Base-by-base conservation (phyloP, 2,797 vertebrate genomes). In the Mus caroli region DNA sequence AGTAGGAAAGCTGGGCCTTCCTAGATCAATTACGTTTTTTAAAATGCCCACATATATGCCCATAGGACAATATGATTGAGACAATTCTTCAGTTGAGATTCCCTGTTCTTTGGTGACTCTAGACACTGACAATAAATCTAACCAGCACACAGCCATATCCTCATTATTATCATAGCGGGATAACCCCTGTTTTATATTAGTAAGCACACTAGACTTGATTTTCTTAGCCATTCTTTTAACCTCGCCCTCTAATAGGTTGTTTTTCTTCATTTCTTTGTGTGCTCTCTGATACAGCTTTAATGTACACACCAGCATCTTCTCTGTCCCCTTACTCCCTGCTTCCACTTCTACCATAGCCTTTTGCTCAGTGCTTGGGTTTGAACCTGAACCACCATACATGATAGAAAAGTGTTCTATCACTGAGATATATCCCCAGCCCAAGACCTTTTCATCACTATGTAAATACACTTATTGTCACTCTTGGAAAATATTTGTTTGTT, bases 171-270 rank as follows among this genome's bases (percentile, higher is more conserved):
- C 67, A 19, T 62, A 86, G 20, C 82, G 7, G 2, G 78, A 82
- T 52, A 92, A 75, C 8, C 22, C n/a, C 31, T 62, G 12, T 22
- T 83, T 95, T 75, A 79, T 31, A 4, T 22, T 76, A 71, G 34
- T 69, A 83, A 37, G 20, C 58, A 4, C 28, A 76, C 79, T 78
- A 17, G 71, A 90, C 46, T 78, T 64, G 12, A 50, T 76, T 88
- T 67, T 50, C 56, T 95, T 34, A 64, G n/a, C 28, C 64, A 56
- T 88, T 79, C 50, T 87, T 92, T 79, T 52, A 24, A 79, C 62
- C 34, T 34, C 84, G 28, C 7, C 34, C 3, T 94, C 26, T 85
- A 60, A 77, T 19, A 78, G 3, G 82, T 17, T 64, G 19, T n/a
- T 67, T 82, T 52, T 50, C 37, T 78, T 67, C 24, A 78, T 40